Conservation (phyloP, 2,113 vertebrate species). For the Syngnathoides biaculeatus region DNA sequence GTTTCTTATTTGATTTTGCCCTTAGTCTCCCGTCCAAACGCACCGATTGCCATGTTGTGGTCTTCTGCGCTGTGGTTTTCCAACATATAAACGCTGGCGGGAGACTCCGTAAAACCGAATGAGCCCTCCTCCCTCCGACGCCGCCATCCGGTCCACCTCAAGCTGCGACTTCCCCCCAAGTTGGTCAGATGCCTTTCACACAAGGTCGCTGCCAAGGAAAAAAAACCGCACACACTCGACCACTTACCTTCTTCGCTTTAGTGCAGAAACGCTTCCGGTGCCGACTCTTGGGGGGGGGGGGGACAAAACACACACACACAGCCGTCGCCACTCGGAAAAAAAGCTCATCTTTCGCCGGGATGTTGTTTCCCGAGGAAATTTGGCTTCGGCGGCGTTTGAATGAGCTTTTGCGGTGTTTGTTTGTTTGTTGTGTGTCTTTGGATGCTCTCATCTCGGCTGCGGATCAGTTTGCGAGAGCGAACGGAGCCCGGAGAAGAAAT, state of each 20-base stretch:
- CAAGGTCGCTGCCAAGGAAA: constrained; percentile 1
- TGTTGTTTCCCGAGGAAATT: constrained; percentile 13
- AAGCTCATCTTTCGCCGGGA: constrained; percentile 4
- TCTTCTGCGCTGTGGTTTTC: no score
- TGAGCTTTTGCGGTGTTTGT: constrained; percentile 14
- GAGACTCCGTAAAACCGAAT: background rate
- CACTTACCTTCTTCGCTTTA: constrained; percentile 5
- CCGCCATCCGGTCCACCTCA: background rate
- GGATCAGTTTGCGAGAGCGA: constrained; percentile 28
- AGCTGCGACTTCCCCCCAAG: background rate
- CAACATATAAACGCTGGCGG: background rate
- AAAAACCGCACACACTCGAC: background rate
- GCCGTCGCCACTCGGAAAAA: background rate
- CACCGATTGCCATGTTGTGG: no score
- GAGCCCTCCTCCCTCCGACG: background rate
- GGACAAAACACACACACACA: no score
- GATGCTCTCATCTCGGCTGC: constrained; percentile 16
- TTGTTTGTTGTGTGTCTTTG: constrained; percentile 12
- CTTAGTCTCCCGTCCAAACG: background rate
- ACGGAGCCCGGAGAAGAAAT: constrained; percentile 34
- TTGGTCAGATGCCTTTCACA: constrained; percentile 6
- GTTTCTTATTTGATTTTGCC: background rate
- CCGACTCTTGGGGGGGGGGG: background rate
- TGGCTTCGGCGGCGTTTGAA: constrained; percentile 29
- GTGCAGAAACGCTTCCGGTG: background rate